A percentile compares a stretch with the other conserved stretches of the same genome.
Evolutionary conservation across 2,888 invertebrate genomes (phyloP).

Genomic region (Antheraea yamamai): DNA sequence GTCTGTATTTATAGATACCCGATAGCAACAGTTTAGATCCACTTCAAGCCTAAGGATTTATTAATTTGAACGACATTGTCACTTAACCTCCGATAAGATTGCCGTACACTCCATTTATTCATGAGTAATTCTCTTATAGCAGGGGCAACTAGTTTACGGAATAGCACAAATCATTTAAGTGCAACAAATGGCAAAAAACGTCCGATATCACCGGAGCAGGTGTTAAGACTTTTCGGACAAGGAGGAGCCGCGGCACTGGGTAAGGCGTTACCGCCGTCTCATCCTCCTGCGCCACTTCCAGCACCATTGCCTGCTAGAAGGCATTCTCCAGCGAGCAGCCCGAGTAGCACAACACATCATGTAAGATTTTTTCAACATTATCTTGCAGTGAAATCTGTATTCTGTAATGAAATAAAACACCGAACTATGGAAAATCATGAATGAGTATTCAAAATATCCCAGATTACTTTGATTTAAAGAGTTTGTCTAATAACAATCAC

Average conservation of each 20-base stretch:
- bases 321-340: slow-evolving; percentile 88
- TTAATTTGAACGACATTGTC: background rate
- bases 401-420: background rate
- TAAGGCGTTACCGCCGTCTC: slow-evolving; percentile 74
- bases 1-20: too few relatives aligned
- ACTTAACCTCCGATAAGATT: background rate
- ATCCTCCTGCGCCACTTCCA: slow-evolving; percentile 75
- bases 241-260: slow-evolving; percentile 76
- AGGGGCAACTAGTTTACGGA: slow-evolving; percentile 69
- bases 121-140: slow-evolving; percentile 30
- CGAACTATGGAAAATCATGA: background rate
- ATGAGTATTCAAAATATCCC: background rate
- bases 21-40: too few relatives aligned
- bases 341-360: slow-evolving; percentile 90
- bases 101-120: background rate
- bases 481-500: background rate
- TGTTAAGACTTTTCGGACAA: slow-evolving; percentile 84
- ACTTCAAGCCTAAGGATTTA: too few relatives aligned
- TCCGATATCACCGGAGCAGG: slow-evolving; percentile 93
- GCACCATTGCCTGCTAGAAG: slow-evolving; percentile 76
- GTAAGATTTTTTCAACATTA: slow-evolving; percentile 53
- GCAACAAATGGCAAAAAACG: slow-evolving; percentile 86
- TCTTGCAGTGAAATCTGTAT: background rate
- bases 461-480: background rate
- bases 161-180: slow-evolving; percentile 80